Base-by-base conservation (phyloP, 2,888 invertebrate genomes). In the Phytoseiulus persimilis region DNA sequence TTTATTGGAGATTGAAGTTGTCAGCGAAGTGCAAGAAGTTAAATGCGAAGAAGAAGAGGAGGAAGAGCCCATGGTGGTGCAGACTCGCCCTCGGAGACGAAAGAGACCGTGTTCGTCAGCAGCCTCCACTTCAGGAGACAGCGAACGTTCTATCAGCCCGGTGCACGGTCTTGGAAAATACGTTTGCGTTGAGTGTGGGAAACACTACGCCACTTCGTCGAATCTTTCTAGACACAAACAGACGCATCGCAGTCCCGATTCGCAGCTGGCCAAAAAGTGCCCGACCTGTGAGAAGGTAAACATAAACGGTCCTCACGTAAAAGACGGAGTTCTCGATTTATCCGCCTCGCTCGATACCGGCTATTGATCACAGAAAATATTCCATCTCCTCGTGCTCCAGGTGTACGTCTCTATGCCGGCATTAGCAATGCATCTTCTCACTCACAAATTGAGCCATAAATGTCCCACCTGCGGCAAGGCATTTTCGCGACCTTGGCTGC, bases 181-280 rank as follows among this genome's bases (percentile, higher is more conserved):
- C 93, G 94, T 95, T 31, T 97, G 97, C 93, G 95, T 95, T 91
- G 96, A 97, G 92, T 97, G 97, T 92, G 97, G 97, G 90, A 96
- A 97, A 92, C 95, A 96, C 92, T 97, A 97, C 93, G 97, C 97
- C 84, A 97, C 97, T 0, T 96, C 96, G 11, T 96, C 96, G 91
- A 97, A 97, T 92, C 94, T 97, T 89, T 96, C 96, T 83, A 94
- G 96, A 90, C 96, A 97, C 93, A 96, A 96, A 93, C 97, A 97
- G 93, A 97, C 97, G 0, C 97, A 97, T 93, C 95, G 97, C 89
- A 96, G 97, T 92, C 94, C 98, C 89, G 98, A 98, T 94, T 97
- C 91, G 83, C 91, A 91, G 89, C 90, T 91, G 91, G 96, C 96
- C 2, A 94, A 96, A 90, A 94, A 95, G 90, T 97, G 97, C 93